Base-by-base conservation (phyloP, 2,888 invertebrate species). In the Scaptomyza cyrtandrae region DNA sequence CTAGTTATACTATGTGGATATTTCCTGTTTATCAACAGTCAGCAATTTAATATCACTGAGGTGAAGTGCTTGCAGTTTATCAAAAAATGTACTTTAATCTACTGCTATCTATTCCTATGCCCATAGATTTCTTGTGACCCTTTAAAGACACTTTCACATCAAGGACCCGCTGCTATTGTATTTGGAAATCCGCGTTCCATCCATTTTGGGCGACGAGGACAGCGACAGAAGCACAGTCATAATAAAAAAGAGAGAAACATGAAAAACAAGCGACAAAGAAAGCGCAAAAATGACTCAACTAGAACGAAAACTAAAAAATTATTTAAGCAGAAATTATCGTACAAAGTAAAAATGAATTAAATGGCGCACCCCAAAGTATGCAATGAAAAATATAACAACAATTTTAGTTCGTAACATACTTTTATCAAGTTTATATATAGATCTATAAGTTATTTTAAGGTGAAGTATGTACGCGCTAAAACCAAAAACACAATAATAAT, bases 301-400 rank as follows among this genome's bases (percentile, higher is more conserved):
- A 19, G 3, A 4, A 11, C 11, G 5, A 43, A 14, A 10, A 44
- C 24, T 5, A 27, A 14, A 6, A 50, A 43, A n/a, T n/a, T 29
- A 10, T 10, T 31, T 1, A 53, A 16, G 31, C 39, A 35, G 7
- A 35, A 29, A 39, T 35, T 5, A 19, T 52, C 29, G 2, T 31
- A 33, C 7, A 19, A 29, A 27, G 4, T 19, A 9, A 48, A 1
- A 27, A 3, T 10, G n/a, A 2, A 58, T 62, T 69, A 31, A 44
- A 2, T 6, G 4, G 5, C 0, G 45, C 14, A 46, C 74, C 70
- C 7, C 54, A 80, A 77, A 80, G 74, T 77, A 74, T 80, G 78
- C 80, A 54, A 50, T 56, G 1, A 29, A 58, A 43, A 29, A 29
- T 7, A 7, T 29, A 6, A 29, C 19, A 19, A 19, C 19, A 19